Conservation (phyloP, 1,140 invertebrate genomes). For the Drosophila mauritiana region DNA sequence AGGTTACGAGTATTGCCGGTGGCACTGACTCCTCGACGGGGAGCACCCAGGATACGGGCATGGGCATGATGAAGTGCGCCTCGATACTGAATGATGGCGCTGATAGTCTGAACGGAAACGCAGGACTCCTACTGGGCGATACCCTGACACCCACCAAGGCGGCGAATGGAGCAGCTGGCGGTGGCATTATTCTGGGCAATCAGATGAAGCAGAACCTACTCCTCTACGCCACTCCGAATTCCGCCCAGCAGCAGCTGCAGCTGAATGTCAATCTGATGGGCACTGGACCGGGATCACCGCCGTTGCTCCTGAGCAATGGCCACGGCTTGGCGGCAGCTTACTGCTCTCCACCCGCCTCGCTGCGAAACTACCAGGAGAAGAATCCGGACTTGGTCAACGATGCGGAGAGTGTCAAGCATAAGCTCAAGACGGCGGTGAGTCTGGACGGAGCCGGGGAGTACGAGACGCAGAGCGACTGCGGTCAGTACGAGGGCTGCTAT, state of each 20-base stretch:
- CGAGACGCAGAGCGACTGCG: constrained; percentile 75
- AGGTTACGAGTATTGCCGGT: constrained; percentile 73
- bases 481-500: constrained; percentile 84
- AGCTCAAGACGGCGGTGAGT: constrained; percentile 86
- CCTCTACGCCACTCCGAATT: constrained; percentile 68
- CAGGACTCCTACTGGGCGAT: constrained; percentile 57
- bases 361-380: constrained; percentile 88
- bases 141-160: constrained; percentile 74
- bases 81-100: constrained; percentile 75
- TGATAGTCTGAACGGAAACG: constrained; percentile 68
- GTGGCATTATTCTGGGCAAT: constrained; percentile 75
- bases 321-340: constrained; percentile 61
- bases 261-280: constrained; percentile 73
- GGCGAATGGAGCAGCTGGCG: constrained; percentile 45
- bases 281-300: constrained; percentile 59
- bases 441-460: constrained; percentile 83
- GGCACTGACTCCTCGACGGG: constrained; percentile 73
- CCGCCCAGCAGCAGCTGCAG: constrained; percentile 61
- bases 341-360: constrained; percentile 77
- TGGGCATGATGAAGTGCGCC: constrained; percentile 82
- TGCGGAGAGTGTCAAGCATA: constrained; percentile 88
- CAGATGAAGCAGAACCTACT: constrained; percentile 83
- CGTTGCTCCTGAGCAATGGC: constrained; percentile 58
- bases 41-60: constrained; percentile 63
- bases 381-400: constrained; percentile 92